Conservation (phyloP, 2,113 vertebrate species). For the Falco punctatus region DNA sequence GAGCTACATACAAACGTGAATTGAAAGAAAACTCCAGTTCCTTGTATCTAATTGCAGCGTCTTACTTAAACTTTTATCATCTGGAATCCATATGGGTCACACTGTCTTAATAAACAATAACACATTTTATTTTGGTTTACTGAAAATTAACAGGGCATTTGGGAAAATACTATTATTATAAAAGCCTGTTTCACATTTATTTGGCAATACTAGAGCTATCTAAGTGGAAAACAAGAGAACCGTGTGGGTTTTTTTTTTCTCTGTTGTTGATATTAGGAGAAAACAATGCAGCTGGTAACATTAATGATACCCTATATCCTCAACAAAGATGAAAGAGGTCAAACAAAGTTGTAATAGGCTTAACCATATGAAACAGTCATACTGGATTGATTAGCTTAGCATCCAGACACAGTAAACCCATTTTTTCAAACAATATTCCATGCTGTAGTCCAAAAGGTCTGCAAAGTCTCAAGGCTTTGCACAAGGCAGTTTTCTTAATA, state of each 20-base stretch:
- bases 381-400: slow-evolving; percentile 67
- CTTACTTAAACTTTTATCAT: slow-evolving; percentile 77
- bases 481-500: slow-evolving; percentile 31
- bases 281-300: slow-evolving; percentile 77
- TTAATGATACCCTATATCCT: slow-evolving; percentile 75
- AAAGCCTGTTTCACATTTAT: slow-evolving; percentile 76
- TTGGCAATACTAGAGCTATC: slow-evolving; percentile 69
- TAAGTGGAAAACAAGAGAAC: slow-evolving; percentile 72
- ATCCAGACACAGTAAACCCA: slow-evolving; percentile 61
- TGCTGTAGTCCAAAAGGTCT: slow-evolving; percentile 62
- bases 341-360: slow-evolving; percentile 71
- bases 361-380: slow-evolving; percentile 72
- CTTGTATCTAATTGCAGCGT: slow-evolving; percentile 50
- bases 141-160: slow-evolving; percentile 81
- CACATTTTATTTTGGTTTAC: slow-evolving; percentile 82
- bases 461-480: slow-evolving; percentile 46
- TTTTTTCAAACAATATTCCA: slow-evolving; percentile 64
- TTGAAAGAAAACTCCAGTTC: slow-evolving; percentile 67
- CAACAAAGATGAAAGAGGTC: slow-evolving; percentile 77
- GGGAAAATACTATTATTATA: slow-evolving; percentile 77
- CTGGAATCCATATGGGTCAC: slow-evolving; percentile 77
- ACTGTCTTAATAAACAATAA: slow-evolving; percentile 81
- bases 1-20: slow-evolving; percentile 55
- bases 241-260: neutral
- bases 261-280: slow-evolving; percentile 70